Evolutionary conservation across 2,888 invertebrate genomes (phyloP), one percentile per base, ranked within the genome.

Genomic region (Mylabris sibirica): DNA sequence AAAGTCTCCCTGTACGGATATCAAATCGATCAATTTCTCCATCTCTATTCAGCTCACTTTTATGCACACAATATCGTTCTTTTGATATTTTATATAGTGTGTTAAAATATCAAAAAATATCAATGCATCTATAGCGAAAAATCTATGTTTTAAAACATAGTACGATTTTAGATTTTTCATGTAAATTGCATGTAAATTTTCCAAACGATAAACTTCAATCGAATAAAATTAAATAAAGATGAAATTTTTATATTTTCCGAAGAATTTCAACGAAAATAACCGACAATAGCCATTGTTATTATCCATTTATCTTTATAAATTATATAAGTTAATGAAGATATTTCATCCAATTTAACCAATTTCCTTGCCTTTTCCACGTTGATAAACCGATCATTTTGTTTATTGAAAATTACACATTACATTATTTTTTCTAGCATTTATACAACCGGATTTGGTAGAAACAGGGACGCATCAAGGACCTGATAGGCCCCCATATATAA

Each of bases 221-320:
- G 1, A 30, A 30, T 30, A 30, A 30, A 30, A 30, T 8, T 30
- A 2, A 3, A 3, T 11, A 12, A 38, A 12, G 38, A 12, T 14
- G 38, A 12, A 44, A 44, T 17, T 44, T 44, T 44, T 8, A 8
- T 11, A 17, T 12, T 17, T 17, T 2, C 2, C 5, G n/a, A 6
- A 17, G n/a, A 17, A 44, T 38, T 38, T 38, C 38, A 12, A 17
- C 6, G 44, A 44, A 44, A 44, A n/a, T 44, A 8, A 44, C 44
- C 41, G 5, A 6, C 11, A 12, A 14, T 38, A 38, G 3, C 38
- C 38, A 38, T 44, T 44, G 44, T 8, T 49, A 49, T 49, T 49
- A 49, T 49, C 49, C 20, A 49, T 49, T 49, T 49, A 49, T 49
- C 49, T 20, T 49, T 20, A 49, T 49, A 49, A 49, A 20, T 49